Conservation (phyloP, 2,888 invertebrate genomes). For the Ectemnius continuus region DNA sequence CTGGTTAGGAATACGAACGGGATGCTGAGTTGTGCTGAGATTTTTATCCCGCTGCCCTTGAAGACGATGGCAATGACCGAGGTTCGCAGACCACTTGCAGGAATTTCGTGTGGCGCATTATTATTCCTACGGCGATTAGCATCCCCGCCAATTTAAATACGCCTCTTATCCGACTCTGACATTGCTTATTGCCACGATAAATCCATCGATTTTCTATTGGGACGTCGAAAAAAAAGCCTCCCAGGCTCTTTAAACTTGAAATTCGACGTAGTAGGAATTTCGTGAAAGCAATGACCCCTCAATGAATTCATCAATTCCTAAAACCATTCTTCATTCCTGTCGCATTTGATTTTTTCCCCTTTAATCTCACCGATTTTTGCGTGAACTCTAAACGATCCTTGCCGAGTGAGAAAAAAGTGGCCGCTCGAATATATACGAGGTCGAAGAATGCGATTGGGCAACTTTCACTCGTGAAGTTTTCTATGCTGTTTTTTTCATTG, state of each 20-base stretch:
- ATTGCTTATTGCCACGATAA: not conserved
- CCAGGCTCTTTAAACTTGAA: not conserved
- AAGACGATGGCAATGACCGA: slow-evolving; percentile 34
- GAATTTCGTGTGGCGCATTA: slow-evolving; percentile 27
- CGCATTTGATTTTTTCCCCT: too few relatives aligned
- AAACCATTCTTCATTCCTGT: too few relatives aligned
- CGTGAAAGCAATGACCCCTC: not conserved
- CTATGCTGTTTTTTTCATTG: too few relatives aligned
- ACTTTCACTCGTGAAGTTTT: too few relatives aligned
- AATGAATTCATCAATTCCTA: too few relatives aligned
- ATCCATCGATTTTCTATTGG: not conserved
- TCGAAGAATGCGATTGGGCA: too few relatives aligned
- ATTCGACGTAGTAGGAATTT: not conserved
- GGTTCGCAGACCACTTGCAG: slow-evolving; percentile 5
- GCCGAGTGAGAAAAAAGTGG: too few relatives aligned
- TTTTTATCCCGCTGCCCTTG: slow-evolving; percentile 30
- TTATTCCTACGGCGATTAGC: slow-evolving; percentile 20
- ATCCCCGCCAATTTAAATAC: slow-evolving; percentile 4
- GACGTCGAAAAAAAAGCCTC: not conserved
- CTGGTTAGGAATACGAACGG: too few relatives aligned
- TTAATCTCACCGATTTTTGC: too few relatives aligned
- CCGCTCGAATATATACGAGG: too few relatives aligned
- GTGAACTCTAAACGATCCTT: too few relatives aligned
- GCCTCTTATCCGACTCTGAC: not conserved
- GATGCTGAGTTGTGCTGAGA: not conserved